These are phyloP conservation scores for Monarcha castaneiventris DNA, from an alignment of 2,113 vertebrate species.

Conservation along the genomic window DNA sequence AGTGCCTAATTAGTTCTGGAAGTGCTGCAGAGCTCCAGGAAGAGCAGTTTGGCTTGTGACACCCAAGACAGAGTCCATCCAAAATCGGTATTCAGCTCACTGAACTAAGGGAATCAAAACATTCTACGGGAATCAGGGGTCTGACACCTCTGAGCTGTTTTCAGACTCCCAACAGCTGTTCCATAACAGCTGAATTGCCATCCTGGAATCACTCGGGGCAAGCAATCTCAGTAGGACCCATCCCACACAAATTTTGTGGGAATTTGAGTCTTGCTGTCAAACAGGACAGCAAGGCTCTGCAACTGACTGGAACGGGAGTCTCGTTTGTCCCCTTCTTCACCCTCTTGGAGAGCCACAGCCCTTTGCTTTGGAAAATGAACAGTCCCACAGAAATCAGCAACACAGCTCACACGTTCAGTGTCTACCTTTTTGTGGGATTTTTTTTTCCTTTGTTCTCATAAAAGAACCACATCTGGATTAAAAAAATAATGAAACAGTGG, in stretches of 20 bases:
- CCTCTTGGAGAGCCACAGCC: neutral
- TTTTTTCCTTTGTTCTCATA: neutral
- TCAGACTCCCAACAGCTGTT: neutral
- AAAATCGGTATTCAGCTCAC: neutral
- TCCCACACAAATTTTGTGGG: neutral
- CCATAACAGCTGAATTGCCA: neutral
- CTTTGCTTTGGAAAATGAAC: neutral
- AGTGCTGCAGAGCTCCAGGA: neutral
- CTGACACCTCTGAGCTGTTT: neutral
- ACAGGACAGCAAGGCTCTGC: neutral
- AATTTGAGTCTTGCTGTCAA: neutral
- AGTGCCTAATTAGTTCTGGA: neutral
- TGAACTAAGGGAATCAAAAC: neutral
- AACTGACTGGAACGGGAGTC: neutral
- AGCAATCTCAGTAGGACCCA: accelerated
- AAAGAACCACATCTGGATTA: neutral
- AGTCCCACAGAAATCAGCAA: neutral
- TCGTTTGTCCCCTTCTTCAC: neutral
- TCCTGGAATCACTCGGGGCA: neutral
- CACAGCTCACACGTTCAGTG: neutral
- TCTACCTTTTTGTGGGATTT: neutral
- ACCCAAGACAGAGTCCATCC: neutral
- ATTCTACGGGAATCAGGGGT: neutral
- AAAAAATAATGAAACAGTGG: neutral
- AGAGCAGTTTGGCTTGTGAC: neutral